phyloP scores from a whole-genome alignment of 2,797 vertebrate species.

The Discoglossus pictus region DNA sequence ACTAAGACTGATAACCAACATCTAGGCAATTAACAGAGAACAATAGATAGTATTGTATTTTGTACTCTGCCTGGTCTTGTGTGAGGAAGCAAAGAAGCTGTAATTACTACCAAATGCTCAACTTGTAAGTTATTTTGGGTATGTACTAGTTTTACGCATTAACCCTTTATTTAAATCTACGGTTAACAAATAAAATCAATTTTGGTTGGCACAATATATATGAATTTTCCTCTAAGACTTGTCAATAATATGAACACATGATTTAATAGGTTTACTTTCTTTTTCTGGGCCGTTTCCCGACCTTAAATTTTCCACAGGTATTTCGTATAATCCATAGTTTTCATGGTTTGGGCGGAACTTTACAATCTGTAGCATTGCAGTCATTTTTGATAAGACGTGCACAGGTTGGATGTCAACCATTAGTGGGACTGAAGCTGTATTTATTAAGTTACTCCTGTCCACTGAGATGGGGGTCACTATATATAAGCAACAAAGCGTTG shows the following conservation, averaged over 20 bases:
- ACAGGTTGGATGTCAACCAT: no score
- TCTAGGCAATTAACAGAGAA: conserved; percentile 48
- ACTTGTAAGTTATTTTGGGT: background rate
- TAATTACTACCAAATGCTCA: conserved; percentile 5
- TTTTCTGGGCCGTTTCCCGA: no score
- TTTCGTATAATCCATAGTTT: no score
- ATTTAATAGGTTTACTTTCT: no score
- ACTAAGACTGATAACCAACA: conserved; percentile 48
- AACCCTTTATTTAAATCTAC: background rate
- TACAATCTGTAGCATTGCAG: no score
- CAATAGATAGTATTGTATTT: conserved; percentile 42
- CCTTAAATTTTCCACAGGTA: no score
- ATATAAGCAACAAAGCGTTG: no score
- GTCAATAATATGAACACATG: no score
- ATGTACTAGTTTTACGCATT: background rate
- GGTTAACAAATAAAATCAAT: no score
- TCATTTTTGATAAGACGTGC: background rate
- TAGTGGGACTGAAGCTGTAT: background rate
- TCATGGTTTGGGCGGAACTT: no score
- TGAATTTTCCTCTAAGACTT: no score
- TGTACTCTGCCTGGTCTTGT: conserved; percentile 30
- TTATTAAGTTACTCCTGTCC: background rate
- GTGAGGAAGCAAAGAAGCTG: conserved; percentile 30
- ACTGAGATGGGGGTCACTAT: conserved; percentile 8
- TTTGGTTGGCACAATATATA: no score